phyloP scores from a whole-genome alignment of 30 jellyfish, hydroid and myxozoan species.

The Aurelia sp. region DNA sequence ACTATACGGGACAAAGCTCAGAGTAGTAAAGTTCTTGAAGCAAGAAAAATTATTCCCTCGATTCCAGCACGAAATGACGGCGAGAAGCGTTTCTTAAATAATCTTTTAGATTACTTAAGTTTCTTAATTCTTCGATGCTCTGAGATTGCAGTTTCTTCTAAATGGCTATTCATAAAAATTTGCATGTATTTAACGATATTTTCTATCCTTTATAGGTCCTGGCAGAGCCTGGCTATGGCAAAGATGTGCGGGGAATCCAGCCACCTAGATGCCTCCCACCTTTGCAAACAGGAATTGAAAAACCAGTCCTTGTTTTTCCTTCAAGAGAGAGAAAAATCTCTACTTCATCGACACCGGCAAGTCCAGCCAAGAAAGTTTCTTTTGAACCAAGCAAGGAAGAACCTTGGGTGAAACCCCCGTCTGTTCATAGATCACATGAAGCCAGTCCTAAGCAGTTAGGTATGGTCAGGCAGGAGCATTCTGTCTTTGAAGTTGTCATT shows the following conservation, averaged over 20 bases:
- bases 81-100: no score
- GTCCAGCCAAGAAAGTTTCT: constrained; percentile 47
- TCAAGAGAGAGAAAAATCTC: constrained; percentile 42
- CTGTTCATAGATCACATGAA: constrained; percentile 51
- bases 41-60: no score
- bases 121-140: no score
- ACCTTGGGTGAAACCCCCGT: constrained; percentile 62
- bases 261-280: constrained; percentile 88
- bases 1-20: no score
- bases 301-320: not conserved
- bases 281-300: constrained; percentile 10
- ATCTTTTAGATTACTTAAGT: no score
- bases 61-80: no score
- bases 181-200: not conserved
- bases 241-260: constrained; percentile 85
- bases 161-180: not conserved
- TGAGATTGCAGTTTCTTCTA: no score
- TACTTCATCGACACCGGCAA: constrained; percentile 26
- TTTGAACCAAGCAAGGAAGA: constrained; percentile 18
- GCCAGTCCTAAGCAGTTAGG: constrained; percentile 71
- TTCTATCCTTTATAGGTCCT: constrained; percentile 58
- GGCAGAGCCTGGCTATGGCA: constrained; percentile 96
- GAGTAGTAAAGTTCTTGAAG: no score
- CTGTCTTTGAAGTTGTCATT: not conserved
- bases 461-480: not conserved